Evolutionary conservation across 2,888 invertebrate species (phyloP), one percentile per base, ranked within the genome.

Genomic region (Macrosoma leucophasiata): DNA sequence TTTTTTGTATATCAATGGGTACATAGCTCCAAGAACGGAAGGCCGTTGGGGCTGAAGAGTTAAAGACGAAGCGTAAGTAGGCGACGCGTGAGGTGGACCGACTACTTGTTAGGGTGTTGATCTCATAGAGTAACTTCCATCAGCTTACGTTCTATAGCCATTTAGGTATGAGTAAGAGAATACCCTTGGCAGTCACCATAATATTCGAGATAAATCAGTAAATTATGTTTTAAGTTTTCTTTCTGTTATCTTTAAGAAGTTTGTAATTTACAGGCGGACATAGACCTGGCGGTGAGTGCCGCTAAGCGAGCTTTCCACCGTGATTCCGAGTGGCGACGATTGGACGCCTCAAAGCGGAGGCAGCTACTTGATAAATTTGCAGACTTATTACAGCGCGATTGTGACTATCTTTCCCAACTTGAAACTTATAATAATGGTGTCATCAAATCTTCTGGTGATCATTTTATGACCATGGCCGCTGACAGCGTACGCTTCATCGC

Each of bases 381-480:
- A 1, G 92, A 93, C 69, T 79, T 94, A 2, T 82, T 95, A 8
- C 91, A 93, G 59, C 79, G 91, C 27, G 91, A 96, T 69, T 75
- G 79, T 1, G 76, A 78, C 3, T 93, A 94, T 51, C 60, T 95
- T 23, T 90, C 91, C 21, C 92, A 92, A 50, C 78, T 97, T 59
- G 96, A 97, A 78, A 93, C 96, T 0, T 65, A 94, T 41, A 95
- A 97, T 66, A 96, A 95, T 72, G 96, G 96, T 10, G 9, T 9
- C 1, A 27, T 30, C 13, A 22, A 30, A 13, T 22, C n/a, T 9
- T 13, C 27, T n/a, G 22, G 22, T 86, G 86, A 43, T 57, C 53
- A n/a, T 76, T 85, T 48, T 88, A 89, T 68, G 48, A 88, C 0
- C 62, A 72, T 0, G 52, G 65, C 40, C 61, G 84, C 32, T 59